A percentile compares a stretch with the other conserved stretches of the same genome.
Conservation (phyloP, 2,888 invertebrate species). For the Nasonia oneida region DNA sequence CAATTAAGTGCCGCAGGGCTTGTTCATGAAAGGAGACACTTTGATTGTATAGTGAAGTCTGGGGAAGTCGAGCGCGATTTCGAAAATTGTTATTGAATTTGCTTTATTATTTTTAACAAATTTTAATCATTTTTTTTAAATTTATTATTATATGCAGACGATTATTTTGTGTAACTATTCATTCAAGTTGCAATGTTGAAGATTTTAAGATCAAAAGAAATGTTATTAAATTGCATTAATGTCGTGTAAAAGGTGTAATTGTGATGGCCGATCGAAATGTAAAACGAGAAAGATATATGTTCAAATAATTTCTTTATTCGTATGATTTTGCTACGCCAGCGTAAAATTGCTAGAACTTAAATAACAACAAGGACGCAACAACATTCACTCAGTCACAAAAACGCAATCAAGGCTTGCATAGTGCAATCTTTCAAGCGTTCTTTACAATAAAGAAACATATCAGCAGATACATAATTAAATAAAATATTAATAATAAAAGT, state of each 20-base stretch:
- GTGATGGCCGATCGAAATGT: neutral
- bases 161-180: too few relatives aligned
- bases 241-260: neutral
- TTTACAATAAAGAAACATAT: conserved; percentile 24
- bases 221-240: neutral
- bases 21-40: neutral
- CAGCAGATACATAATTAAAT: conserved; percentile 13
- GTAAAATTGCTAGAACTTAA: neutral
- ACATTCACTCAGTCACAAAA: conserved; percentile 31
- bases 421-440: neutral
- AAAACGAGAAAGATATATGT: conserved; percentile 18
- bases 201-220: neutral
- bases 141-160: too few relatives aligned
- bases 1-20: conserved; percentile 14
- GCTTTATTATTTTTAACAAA: too few relatives aligned
- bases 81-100: too few relatives aligned
- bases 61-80: too few relatives aligned
- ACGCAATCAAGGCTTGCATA: neutral
- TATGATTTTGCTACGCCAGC: conserved; percentile 1
- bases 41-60: neutral
- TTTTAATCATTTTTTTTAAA: too few relatives aligned
- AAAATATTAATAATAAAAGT: conserved; percentile 31
- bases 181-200: neutral
- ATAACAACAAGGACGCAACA: conserved; percentile 2
- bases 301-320: conserved; percentile 40